A percentile compares a stretch with the other conserved stretches of the same genome.
These are phyloP conservation scores for Dicerorhinus sumatrensis DNA, from an alignment of 2,113 vertebrate genomes.

Conservation along the genomic window DNA sequence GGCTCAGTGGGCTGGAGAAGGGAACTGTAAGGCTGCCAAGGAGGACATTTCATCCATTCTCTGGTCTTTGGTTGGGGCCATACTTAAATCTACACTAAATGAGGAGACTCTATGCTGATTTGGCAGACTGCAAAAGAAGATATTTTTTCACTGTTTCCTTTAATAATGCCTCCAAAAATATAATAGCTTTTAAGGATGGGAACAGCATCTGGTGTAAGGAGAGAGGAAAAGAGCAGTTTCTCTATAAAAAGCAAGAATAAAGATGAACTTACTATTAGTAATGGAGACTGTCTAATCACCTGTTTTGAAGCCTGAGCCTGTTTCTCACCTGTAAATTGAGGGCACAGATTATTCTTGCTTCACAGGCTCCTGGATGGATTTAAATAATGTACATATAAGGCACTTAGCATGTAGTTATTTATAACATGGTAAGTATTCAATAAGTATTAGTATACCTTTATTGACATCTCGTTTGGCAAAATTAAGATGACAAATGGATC, in stretches of 20 bases:
- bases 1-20: background rate
- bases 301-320: background rate
- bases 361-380: background rate
- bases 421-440: background rate
- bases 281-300: background rate
- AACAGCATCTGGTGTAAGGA: background rate
- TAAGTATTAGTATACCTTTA: background rate
- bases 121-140: background rate
- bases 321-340: background rate
- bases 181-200: slow-evolving; percentile 52
- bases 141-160: slow-evolving; percentile 9
- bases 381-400: background rate
- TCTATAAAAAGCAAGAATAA: slow-evolving; percentile 37
- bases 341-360: background rate
- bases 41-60: background rate
- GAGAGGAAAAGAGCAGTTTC: background rate
- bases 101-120: background rate
- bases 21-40: background rate
- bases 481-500: background rate
- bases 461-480: slow-evolving; percentile 31
- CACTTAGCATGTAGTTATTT: background rate
- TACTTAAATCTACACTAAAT: background rate
- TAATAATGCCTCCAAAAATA: slow-evolving; percentile 36
- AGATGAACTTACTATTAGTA: background rate
- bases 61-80: background rate